Percentiles rank a stretch among this genome's conserved stretches.
These are phyloP conservation scores for Pollenia labialis DNA, from an alignment of 2,888 invertebrate genomes.

Conservation along the genomic window DNA sequence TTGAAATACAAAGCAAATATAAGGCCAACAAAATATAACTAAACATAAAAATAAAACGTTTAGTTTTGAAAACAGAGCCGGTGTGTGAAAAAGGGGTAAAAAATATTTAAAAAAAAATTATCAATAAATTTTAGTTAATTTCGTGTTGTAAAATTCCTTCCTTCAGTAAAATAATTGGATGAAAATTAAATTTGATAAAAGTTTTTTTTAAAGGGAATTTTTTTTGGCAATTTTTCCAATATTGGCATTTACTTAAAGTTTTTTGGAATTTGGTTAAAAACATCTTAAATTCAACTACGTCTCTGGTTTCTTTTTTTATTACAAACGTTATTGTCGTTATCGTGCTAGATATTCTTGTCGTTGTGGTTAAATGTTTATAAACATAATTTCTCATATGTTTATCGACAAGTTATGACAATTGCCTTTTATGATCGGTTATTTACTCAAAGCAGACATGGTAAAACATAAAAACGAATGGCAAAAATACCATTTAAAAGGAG, in stretches of 20 bases:
- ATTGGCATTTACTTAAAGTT: too few relatives aligned
- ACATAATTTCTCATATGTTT: constrained; percentile 65
- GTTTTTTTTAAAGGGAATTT: too few relatives aligned
- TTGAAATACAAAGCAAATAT: background rate
- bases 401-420: constrained; percentile 74
- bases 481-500: background rate
- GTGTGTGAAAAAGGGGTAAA: background rate
- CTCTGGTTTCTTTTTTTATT: background rate
- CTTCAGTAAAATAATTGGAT: too few relatives aligned
- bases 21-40: background rate
- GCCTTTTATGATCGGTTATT: constrained; percentile 8
- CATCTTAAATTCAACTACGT: background rate
- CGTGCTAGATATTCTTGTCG: constrained; percentile 12
- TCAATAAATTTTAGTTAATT: too few relatives aligned
- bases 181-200: too few relatives aligned
- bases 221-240: too few relatives aligned
- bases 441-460: background rate
- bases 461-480: background rate
- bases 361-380: constrained; percentile 44
- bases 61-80: constrained; percentile 1
- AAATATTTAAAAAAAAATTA: too few relatives aligned
- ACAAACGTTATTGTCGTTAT: constrained; percentile 3
- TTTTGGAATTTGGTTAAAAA: too few relatives aligned
- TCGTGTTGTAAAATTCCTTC: too few relatives aligned
- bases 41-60: constrained; percentile 9